A percentile compares a stretch with the other conserved stretches of the same genome.
phyloP scores from a whole-genome alignment of 2,113 vertebrate species.

The Bolborhynchus lineola region DNA sequence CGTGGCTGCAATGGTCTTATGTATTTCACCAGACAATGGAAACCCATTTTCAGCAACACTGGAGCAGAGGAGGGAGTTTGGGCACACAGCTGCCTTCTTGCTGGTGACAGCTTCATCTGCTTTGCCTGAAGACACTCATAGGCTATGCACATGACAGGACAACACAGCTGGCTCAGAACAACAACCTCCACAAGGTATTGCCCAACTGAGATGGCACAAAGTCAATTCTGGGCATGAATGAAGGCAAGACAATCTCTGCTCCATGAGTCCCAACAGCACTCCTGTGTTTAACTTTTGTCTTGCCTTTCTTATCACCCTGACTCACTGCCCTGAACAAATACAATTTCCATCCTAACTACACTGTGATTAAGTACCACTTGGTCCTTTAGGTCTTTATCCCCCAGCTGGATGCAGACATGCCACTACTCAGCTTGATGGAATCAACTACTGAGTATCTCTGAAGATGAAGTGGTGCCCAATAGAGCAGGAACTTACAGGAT shows the following conservation, averaged over 20 bases:
- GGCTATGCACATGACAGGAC: not conserved
- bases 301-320: not conserved
- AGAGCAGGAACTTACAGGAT: conserved; percentile 72
- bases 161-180: not conserved
- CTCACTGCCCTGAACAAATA: not conserved
- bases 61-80: not conserved
- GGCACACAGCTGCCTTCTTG: not conserved
- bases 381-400: not conserved
- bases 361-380: not conserved
- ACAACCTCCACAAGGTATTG: not conserved
- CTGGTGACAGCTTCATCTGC: not conserved
- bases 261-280: not conserved
- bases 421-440: not conserved
- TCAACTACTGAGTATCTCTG: not conserved
- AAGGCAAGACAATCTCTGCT: not conserved
- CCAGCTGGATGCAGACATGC: not conserved
- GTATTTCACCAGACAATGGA: not conserved
- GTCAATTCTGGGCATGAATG: not conserved
- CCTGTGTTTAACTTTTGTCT: not conserved
- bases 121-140: not conserved
- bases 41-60: not conserved
- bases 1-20: not conserved
- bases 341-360: not conserved
- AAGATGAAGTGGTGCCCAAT: not conserved
- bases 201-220: not conserved